A percentile compares a stretch with the other conserved stretches of the same genome.
These are phyloP conservation scores for Turdus rufiventris DNA, from an alignment of 2,113 vertebrate genomes.

Conservation along the genomic window DNA sequence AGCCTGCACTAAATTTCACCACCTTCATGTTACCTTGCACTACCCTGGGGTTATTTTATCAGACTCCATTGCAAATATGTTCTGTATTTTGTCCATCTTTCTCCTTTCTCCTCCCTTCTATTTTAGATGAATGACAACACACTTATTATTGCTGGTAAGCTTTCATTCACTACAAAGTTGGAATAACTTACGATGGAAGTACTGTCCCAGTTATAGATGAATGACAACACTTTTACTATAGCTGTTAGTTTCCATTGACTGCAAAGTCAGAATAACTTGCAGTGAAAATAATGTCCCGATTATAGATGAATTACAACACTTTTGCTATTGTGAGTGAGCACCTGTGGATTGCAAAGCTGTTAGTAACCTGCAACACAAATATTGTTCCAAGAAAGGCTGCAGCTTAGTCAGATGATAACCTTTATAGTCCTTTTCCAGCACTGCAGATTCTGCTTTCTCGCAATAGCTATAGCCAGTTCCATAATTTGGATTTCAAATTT, in stretches of 20 bases:
- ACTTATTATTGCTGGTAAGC: constrained; percentile 39
- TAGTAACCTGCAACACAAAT: neutral
- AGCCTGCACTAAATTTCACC: neutral
- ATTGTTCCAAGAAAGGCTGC: constrained; percentile 27
- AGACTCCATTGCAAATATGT: neutral
- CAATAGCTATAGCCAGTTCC: constrained; percentile 57
- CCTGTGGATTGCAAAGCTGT: constrained; percentile 17
- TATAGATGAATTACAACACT: constrained; percentile 42
- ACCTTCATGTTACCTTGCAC: neutral
- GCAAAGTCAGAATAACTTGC: constrained; percentile 32
- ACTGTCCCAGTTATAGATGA: constrained; percentile 56
- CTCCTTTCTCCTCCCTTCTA: constrained; percentile 13
- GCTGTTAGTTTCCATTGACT: constrained; percentile 51
- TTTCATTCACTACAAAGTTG: constrained; percentile 54
- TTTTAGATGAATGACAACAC: constrained; percentile 39
- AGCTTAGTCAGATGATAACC: constrained; percentile 30
- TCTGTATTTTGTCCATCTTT: neutral
- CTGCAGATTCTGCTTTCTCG: constrained; percentile 59
- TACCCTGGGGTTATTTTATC: neutral
- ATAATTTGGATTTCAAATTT: constrained; percentile 72
- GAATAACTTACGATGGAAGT: constrained; percentile 43
- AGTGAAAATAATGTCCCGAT: constrained; percentile 5
- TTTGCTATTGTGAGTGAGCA: constrained; percentile 47
- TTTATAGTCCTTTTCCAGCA: constrained; percentile 51
- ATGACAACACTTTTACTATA: constrained; percentile 61